Conservation (phyloP, 2,888 invertebrate species). For the Autographa gamma region DNA sequence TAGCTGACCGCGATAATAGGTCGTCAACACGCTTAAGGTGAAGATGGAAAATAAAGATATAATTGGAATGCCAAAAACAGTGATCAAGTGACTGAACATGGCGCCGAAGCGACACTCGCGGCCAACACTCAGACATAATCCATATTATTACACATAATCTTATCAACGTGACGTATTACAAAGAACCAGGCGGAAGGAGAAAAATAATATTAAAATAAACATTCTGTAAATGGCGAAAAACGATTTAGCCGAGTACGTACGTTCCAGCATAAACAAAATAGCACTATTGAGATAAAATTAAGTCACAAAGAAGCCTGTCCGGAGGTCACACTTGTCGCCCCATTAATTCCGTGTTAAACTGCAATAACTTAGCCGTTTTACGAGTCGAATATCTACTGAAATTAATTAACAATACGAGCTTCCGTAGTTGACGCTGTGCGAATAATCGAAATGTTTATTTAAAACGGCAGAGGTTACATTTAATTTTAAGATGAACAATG, state of each 20-base stretch:
- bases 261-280: slow-evolving; percentile 66
- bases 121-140: slow-evolving; percentile 47
- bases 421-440: slow-evolving; percentile 66
- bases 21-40: slow-evolving; percentile 5
- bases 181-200: slow-evolving; percentile 70
- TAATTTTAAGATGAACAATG: slow-evolving; percentile 57
- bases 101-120: slow-evolving; percentile 38
- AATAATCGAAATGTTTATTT: slow-evolving; percentile 67
- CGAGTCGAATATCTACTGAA: slow-evolving; percentile 77
- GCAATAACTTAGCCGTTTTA: slow-evolving; percentile 78
- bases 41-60: slow-evolving; percentile 23
- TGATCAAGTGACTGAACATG: slow-evolving; percentile 26
- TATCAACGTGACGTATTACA: slow-evolving; percentile 66
- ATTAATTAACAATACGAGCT: slow-evolving; percentile 73
- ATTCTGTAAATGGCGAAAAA: slow-evolving; percentile 72
- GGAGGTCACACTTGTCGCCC: slow-evolving; percentile 74
- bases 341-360: slow-evolving; percentile 77
- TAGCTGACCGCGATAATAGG: not conserved
- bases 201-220: slow-evolving; percentile 69
- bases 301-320: slow-evolving; percentile 69
- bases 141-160: slow-evolving; percentile 61
- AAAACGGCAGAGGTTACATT: slow-evolving; percentile 57
- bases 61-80: slow-evolving; percentile 21
- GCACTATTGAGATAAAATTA: slow-evolving; percentile 72
- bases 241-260: slow-evolving; percentile 68